phyloP scores from a whole-genome alignment of 2,797 vertebrate species.

The Tangara arthus region DNA sequence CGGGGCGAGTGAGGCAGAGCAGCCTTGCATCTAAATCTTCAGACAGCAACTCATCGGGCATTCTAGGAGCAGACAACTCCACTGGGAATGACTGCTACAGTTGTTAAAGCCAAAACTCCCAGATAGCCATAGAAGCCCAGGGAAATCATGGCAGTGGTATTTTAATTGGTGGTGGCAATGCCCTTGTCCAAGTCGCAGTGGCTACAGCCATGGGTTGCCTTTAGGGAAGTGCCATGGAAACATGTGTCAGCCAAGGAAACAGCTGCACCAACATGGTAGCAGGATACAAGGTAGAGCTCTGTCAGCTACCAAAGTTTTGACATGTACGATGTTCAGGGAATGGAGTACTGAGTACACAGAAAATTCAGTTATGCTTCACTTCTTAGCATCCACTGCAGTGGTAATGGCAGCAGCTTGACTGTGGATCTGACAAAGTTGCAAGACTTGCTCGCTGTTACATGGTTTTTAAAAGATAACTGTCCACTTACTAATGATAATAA shows the following conservation, averaged over 20 bases:
- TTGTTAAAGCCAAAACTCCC: background rate
- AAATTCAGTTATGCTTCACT: background rate
- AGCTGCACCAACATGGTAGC: background rate
- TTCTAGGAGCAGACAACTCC: background rate
- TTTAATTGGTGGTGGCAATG: background rate
- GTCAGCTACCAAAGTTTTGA: background rate
- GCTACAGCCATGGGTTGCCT: background rate
- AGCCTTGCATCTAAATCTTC: background rate
- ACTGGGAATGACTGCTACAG: background rate
- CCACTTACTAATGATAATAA: background rate
- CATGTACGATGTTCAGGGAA: background rate
- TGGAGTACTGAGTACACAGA: background rate
- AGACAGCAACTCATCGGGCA: background rate
- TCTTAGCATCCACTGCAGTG: background rate
- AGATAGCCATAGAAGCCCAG: background rate
- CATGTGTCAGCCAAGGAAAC: background rate
- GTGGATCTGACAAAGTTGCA: background rate
- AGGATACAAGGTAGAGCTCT: background rate
- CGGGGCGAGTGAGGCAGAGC: background rate
- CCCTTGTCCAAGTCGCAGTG: background rate
- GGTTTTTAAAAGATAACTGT: background rate
- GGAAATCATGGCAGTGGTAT: background rate
- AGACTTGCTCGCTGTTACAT: background rate
- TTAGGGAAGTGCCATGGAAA: background rate
- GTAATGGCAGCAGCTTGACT: background rate